phyloP scores from a whole-genome alignment of 2,797 vertebrate genomes.

The Hybognathus amarus region DNA sequence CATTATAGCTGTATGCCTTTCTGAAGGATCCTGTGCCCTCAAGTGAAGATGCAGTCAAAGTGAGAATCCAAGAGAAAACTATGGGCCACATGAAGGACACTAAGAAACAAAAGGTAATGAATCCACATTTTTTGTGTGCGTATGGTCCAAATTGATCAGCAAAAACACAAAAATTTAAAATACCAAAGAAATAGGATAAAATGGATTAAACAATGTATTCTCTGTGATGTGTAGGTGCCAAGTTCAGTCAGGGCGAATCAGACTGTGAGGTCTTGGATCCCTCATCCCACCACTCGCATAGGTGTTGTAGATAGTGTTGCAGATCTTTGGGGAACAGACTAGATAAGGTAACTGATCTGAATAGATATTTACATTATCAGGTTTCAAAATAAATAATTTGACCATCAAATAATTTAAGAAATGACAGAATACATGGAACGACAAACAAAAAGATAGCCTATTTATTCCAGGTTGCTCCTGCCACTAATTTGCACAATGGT shows the following conservation, averaged over 20 bases:
- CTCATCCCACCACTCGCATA: slow-evolving; percentile 55
- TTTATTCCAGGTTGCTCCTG: slow-evolving; percentile 29
- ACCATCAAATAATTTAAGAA: background rate
- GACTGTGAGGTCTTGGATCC: slow-evolving; percentile 56
- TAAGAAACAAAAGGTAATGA: slow-evolving; percentile 67
- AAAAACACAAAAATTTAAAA: background rate
- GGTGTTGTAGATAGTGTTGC: slow-evolving; percentile 60
- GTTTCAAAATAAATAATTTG: too few species aligned
- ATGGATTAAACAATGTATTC: background rate
- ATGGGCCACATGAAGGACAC: slow-evolving; percentile 39
- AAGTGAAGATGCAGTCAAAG: slow-evolving; percentile 53
- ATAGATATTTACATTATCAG: background rate
- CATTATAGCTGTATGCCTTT: background rate
- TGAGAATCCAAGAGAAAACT: slow-evolving; percentile 56
- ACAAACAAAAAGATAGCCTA: background rate
- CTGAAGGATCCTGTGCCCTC: slow-evolving; percentile 62
- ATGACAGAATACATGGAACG: background rate
- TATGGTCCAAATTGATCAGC: background rate
- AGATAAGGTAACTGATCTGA: slow-evolving; percentile 55
- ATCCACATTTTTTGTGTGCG: background rate
- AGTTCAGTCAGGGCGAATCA: slow-evolving; percentile 52
- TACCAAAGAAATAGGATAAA: background rate
- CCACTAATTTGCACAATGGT: slow-evolving; percentile 10
- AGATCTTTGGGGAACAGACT: slow-evolving; percentile 59
- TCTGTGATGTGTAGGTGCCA: slow-evolving; percentile 44